A percentile compares a stretch with the other conserved stretches of the same genome.
Conservation (phyloP, 2,113 vertebrate species). For the Halichoerus grypus region DNA sequence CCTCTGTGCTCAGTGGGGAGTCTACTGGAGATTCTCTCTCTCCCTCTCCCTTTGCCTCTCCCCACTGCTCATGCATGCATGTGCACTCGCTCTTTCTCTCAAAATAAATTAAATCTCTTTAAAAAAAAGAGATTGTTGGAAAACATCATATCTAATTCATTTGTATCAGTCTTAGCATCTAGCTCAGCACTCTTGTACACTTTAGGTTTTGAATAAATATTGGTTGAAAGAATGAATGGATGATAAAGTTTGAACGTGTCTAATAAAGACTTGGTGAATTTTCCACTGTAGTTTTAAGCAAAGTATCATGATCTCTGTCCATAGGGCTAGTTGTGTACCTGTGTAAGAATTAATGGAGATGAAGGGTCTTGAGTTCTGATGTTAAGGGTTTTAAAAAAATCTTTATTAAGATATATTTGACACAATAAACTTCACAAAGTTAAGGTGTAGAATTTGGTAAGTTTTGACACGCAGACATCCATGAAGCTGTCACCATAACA, state of each 20-base stretch:
- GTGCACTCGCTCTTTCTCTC: no score
- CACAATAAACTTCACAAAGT: not conserved
- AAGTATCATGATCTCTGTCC: not conserved
- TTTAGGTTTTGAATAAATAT: conserved; percentile 16
- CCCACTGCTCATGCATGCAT: no score
- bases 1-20: no score
- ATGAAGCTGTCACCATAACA: not conserved
- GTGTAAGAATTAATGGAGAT: not conserved
- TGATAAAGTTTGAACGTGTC: not conserved
- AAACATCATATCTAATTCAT: not conserved
- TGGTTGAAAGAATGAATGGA: not conserved
- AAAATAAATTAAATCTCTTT: no score
- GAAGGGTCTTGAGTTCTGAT: not conserved
- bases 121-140: not conserved
- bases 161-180: not conserved
- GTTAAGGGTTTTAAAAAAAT: not conserved
- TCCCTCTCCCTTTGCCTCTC: no score
- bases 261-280: conserved; percentile 17
- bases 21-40: no score
- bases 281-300: not conserved
- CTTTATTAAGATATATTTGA: not conserved
- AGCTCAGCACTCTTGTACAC: not conserved
- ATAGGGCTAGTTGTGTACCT: not conserved
- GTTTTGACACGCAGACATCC: not conserved
- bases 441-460: not conserved